A percentile compares a stretch with the other conserved stretches of the same genome.
These are phyloP conservation scores for Trigoniulus corallinus DNA, from an alignment of 1,140 invertebrate species.

Conservation along the genomic window DNA sequence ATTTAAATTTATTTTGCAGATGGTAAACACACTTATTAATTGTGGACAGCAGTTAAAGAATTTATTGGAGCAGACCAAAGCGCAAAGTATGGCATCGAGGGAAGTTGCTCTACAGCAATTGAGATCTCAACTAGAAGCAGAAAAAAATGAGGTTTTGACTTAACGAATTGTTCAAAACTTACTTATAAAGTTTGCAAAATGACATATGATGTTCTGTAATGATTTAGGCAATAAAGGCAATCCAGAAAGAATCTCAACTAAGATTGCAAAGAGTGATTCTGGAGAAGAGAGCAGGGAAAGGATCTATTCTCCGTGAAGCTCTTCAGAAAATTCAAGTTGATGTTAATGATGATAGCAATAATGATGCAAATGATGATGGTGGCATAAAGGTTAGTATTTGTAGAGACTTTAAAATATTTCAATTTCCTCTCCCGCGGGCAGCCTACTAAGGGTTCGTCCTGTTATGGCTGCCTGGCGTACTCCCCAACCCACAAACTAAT, in stretches of 20 bases:
- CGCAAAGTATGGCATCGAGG: slow-evolving; percentile 21
- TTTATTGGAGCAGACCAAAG: slow-evolving; percentile 26
- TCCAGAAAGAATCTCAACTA: slow-evolving; percentile 23
- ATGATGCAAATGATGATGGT: too few species aligned
- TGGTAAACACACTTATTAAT: slow-evolving; percentile 25
- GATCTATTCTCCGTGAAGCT: slow-evolving; percentile 25
- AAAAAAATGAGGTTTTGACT: slow-evolving; percentile 35
- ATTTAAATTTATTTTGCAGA: slow-evolving; percentile 20
- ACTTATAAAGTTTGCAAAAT: too few species aligned
- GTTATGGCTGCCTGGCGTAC: neutral
- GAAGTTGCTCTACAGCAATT: slow-evolving; percentile 23
- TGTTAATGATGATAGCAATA: too few species aligned
- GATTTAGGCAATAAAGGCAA: slow-evolving; percentile 21
- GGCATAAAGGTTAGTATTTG: too few species aligned
- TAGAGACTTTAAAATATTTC: too few species aligned
- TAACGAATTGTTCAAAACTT: too few species aligned
- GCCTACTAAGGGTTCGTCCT: too few species aligned
- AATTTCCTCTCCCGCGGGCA: too few species aligned
- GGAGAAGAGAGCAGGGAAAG: slow-evolving; percentile 24
- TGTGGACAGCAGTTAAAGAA: slow-evolving; percentile 26
- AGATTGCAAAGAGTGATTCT: slow-evolving; percentile 22
- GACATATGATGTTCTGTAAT: too few species aligned
- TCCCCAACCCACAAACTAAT: neutral
- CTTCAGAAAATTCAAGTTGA: slow-evolving; percentile 20
- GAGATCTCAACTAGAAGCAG: slow-evolving; percentile 36